A percentile compares a stretch with the other conserved stretches of the same genome.
phyloP scores from a whole-genome alignment of 1,140 invertebrate genomes.

The Leptinotarsa texana region DNA sequence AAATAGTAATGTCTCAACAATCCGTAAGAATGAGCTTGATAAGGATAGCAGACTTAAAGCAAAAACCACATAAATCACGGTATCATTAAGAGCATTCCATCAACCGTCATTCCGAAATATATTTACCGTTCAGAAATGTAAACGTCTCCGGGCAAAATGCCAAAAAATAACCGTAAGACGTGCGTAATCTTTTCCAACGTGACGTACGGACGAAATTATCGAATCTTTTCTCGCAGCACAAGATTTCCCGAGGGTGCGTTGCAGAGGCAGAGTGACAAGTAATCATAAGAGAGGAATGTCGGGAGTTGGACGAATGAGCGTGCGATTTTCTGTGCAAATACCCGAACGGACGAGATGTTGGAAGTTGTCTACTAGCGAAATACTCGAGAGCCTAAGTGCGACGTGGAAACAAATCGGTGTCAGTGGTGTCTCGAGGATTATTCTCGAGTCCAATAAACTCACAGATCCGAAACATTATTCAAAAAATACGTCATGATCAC shows the following conservation, averaged over 20 bases:
- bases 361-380: no score
- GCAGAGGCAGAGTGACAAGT: constrained; percentile 3
- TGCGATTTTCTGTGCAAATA: neutral
- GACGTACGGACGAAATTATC: constrained; percentile 1
- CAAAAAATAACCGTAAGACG: neutral
- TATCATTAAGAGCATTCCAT: neutral
- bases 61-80: no score
- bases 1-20: no score
- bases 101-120: neutral
- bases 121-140: neutral
- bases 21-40: no score
- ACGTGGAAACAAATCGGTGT: no score
- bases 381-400: no score
- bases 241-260: neutral
- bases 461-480: no score
- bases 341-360: neutral
- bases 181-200: neutral
- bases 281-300: neutral
- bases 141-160: neutral
- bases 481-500: no score
- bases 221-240: neutral
- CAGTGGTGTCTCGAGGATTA: no score
- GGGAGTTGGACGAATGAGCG: neutral
- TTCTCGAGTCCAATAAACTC: no score
- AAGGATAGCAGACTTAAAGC: no score